Conservation (phyloP, 64 coral and sea anemone genomes). For the Dendronephthya gigantea region DNA sequence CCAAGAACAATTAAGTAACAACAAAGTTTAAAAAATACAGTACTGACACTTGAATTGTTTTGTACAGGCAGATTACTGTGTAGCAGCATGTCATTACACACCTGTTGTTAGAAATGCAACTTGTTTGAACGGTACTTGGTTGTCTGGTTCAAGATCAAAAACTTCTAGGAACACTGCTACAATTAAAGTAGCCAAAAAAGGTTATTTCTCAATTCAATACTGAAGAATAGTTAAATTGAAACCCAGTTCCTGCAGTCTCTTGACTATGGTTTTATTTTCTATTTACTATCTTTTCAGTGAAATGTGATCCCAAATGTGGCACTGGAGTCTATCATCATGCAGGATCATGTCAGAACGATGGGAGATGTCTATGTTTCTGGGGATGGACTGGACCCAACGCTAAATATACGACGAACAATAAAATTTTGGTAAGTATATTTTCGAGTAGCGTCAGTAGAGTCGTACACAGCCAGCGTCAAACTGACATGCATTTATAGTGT, state of each 20-base stretch:
- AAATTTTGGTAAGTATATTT: background rate
- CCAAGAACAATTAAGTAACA: too few species aligned
- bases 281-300: background rate
- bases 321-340: background rate
- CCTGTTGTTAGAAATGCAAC: background rate
- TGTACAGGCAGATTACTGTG: background rate
- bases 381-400: constrained; percentile 9
- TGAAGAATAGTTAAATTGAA: background rate
- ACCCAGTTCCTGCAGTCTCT: too few species aligned
- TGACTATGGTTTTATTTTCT: too few species aligned
- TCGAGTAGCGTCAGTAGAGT: too few species aligned
- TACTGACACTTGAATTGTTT: background rate
- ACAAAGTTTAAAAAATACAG: background rate
- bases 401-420: background rate
- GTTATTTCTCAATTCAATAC: background rate
- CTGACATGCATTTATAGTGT: background rate
- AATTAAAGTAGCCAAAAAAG: background rate
- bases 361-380: background rate
- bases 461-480: too few species aligned
- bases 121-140: background rate
- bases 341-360: background rate
- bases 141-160: background rate
- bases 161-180: background rate
- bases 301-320: constrained; percentile 5
- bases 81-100: constrained; percentile 10